phyloP scores from a whole-genome alignment of 2,113 vertebrate genomes.

The Leptocoma aspasia region DNA sequence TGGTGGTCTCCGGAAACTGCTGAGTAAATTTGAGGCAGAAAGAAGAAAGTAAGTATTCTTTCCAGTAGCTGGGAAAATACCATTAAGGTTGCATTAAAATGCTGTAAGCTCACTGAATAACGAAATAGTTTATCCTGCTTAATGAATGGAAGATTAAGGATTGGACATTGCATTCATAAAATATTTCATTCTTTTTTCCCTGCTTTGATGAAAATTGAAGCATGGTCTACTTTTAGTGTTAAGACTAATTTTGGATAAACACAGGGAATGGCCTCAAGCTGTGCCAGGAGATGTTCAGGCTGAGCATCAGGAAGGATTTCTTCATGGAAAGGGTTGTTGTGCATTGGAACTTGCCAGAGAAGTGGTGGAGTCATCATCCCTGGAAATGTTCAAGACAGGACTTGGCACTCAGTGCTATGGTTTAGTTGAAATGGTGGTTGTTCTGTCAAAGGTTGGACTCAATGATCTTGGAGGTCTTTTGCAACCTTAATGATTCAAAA shows the following conservation, averaged over 20 bases:
- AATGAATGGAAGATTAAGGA: background rate
- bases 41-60: slow-evolving; percentile 87
- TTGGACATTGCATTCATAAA: background rate
- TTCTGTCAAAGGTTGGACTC: background rate
- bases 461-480: background rate
- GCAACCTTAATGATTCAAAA: background rate
- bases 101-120: background rate
- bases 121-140: background rate
- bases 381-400: background rate
- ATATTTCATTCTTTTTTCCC: background rate
- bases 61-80: background rate
- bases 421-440: background rate
- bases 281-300: background rate
- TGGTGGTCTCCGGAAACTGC: slow-evolving; percentile 90
- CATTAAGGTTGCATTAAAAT: background rate
- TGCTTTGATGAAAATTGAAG: background rate
- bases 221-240: background rate
- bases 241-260: background rate
- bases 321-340: background rate
- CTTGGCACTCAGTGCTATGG: background rate
- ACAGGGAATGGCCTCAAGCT: background rate
- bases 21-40: slow-evolving; percentile 89
- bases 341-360: background rate
- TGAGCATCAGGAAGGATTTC: background rate
- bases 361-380: background rate